Evolutionary conservation across 2,888 invertebrate species (phyloP).

Genomic region (Archaeoteleia sp.): DNA sequence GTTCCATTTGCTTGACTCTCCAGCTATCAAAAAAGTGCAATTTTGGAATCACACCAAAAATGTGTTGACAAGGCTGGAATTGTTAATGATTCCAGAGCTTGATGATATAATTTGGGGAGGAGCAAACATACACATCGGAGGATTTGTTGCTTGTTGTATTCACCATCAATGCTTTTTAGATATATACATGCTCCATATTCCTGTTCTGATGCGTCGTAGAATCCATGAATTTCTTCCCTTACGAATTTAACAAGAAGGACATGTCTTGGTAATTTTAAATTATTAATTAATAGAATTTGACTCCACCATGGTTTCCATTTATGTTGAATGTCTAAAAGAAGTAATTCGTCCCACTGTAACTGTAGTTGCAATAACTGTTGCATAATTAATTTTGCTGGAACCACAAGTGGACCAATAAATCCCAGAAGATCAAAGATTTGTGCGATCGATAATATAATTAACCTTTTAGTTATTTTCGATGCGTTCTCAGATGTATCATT

Average conservation of each 20-base stretch:
- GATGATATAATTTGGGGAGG: not conserved
- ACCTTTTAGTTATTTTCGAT: not conserved
- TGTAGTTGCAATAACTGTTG: not conserved
- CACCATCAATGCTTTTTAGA: not conserved
- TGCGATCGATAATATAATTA: not conserved
- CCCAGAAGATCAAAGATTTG: not conserved
- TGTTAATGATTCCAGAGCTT: not conserved
- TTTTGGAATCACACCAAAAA: constrained; percentile 54
- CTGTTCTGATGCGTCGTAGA: constrained; percentile 8
- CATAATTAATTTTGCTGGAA: not conserved
- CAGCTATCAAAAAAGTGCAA: constrained; percentile 29
- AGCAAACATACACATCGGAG: constrained; percentile 1
- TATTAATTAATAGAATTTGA: not conserved
- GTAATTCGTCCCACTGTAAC: not conserved
- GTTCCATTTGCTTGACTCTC: constrained; percentile 1
- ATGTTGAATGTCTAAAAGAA: not conserved
- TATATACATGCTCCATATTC: constrained; percentile 14
- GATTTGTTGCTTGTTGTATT: not conserved
- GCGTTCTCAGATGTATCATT: not conserved
- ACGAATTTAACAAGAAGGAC: not conserved
- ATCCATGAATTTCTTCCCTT: constrained; percentile 8
- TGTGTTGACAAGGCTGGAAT: not conserved
- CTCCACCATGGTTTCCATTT: not conserved
- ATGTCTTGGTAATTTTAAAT: constrained; percentile 19
- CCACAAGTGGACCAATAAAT: constrained; percentile 8